Base-by-base conservation (phyloP, 1,140 invertebrate species). In the Grapholita molesta region DNA sequence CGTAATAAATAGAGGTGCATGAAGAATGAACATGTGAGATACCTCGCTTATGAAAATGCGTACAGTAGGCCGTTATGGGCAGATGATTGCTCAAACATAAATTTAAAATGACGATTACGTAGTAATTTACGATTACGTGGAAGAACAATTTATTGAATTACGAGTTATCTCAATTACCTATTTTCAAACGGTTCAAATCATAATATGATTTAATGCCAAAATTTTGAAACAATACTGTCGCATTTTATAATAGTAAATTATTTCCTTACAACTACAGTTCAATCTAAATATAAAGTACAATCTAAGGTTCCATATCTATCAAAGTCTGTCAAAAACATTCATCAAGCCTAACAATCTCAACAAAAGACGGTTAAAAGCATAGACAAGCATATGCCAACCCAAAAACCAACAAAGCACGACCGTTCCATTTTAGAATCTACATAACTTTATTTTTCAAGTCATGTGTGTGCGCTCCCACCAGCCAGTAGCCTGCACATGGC, bases 401-500 rank as follows among this genome's bases (percentile, higher is more conserved):
- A 61, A 61, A 71, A 72, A 76, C 55, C 68, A 75, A 76, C 70
- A 78, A 57, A 42, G 70, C 69, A 70, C 55, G 67, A 72, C 38
- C 70, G 74, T 77, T 79, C 73, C 70, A 82, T 80, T 79, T 80
- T 79, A 70, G 78, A 82, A 81, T 80, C 64, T 71, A 77, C 53
- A 73, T 70, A 66, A 73, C 68, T 74, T 76, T 78, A 78, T 84
- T 80, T 86, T 83, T 75, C 52, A 70, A 55, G 53, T 71, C 76
- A 74, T 84, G 81, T 86, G 81, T 83, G 82, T 84, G 80, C 79
- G 85, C 71, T 90, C 88, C 82, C 88, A 89, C 78, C 83, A 9
- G 23, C 28, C 64, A 83, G 82, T 83, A 81, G 80, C 80, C 74
- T 83, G 85, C 88, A 90, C 85, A 90, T 90, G 88, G 82, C 86